phyloP scores from a whole-genome alignment of 2,888 invertebrate species.

The Amiota communis region DNA sequence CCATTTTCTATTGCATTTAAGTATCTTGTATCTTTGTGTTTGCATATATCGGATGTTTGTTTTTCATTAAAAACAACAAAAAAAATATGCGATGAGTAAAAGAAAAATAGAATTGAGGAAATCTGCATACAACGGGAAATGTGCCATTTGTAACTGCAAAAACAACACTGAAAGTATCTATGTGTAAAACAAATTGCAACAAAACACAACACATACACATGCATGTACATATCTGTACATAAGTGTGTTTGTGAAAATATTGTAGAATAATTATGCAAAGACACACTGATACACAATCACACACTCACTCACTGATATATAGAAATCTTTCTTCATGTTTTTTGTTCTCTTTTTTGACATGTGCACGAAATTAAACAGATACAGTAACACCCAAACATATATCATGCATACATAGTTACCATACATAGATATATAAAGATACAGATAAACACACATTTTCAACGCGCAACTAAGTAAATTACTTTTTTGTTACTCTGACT shows the following conservation, averaged over 20 bases:
- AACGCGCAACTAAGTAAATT: constrained; percentile 56
- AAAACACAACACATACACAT: constrained; percentile 53
- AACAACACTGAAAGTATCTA: constrained; percentile 36
- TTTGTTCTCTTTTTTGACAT: constrained; percentile 59
- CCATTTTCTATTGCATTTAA: constrained; percentile 11
- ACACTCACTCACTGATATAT: constrained; percentile 29
- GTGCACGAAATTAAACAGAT: constrained; percentile 60
- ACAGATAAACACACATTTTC: constrained; percentile 18
- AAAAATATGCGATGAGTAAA: constrained; percentile 41
- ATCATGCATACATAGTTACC: background rate
- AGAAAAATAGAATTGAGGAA: constrained; percentile 40
- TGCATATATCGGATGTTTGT: constrained; percentile 52
- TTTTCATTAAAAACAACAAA: constrained; percentile 53
- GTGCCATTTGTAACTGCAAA: constrained; percentile 63
- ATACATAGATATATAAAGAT: constrained; percentile 4
- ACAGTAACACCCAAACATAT: constrained; percentile 25
- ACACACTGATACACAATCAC: constrained; percentile 37
- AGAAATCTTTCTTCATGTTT: constrained; percentile 12
- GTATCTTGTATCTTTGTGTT: constrained; percentile 48
- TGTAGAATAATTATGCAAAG: constrained; percentile 59
- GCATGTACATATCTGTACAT: background rate
- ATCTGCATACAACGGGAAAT: constrained; percentile 51
- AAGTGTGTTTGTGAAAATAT: constrained; percentile 1
- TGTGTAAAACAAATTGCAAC: constrained; percentile 54
- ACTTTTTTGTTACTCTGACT: constrained; percentile 44